phyloP scores from a whole-genome alignment of 1,140 invertebrate genomes.

The Octopus sinensis region DNA sequence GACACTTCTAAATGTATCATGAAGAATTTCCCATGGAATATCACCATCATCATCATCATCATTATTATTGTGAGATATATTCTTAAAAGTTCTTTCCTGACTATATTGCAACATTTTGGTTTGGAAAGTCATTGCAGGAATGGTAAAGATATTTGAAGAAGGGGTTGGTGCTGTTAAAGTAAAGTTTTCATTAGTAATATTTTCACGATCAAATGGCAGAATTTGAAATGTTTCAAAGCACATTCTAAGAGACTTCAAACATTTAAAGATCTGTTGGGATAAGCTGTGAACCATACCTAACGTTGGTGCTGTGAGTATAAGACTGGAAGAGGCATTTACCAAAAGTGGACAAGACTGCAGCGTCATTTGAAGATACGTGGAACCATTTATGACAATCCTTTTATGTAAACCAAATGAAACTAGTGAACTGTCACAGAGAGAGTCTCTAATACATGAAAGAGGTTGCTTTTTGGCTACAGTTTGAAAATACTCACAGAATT shows the following conservation, averaged over 20 bases:
- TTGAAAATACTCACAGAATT: neutral
- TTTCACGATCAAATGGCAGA: neutral
- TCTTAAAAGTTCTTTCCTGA: neutral
- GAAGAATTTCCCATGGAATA: neutral
- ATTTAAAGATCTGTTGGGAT: neutral
- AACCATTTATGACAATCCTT: neutral
- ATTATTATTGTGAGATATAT: neutral
- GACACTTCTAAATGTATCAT: neutral
- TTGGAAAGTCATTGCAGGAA: neutral
- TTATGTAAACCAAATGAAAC: neutral
- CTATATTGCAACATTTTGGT: neutral
- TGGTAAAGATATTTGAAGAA: neutral
- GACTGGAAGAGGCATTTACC: neutral
- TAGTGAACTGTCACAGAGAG: neutral
- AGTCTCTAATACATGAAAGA: neutral
- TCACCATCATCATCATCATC: neutral
- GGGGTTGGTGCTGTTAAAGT: neutral
- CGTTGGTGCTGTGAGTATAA: slow-evolving; percentile 5
- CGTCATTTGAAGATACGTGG: neutral
- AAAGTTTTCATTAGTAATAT: neutral
- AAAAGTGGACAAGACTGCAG: neutral
- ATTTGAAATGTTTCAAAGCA: neutral
- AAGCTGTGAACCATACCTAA: neutral
- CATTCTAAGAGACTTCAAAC: neutral
- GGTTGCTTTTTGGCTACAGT: neutral